Percentiles rank a stretch among this genome's conserved stretches.
phyloP scores from a whole-genome alignment of 2,113 vertebrate species.

The Gymnocephalus cernua region DNA sequence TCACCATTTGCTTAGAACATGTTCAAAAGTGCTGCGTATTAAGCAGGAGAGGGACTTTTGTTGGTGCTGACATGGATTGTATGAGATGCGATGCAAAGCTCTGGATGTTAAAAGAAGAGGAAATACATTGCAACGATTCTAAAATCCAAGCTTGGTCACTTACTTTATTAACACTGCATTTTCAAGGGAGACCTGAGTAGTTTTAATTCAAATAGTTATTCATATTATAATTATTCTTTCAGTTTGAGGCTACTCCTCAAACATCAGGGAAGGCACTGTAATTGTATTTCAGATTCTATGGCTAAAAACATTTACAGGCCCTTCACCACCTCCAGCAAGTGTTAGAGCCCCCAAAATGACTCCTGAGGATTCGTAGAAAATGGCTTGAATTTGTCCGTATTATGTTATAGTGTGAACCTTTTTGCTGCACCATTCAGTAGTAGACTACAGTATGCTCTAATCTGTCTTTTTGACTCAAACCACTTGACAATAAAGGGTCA shows the following conservation, averaged over 20 bases:
- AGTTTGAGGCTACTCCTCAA: constrained; percentile 1
- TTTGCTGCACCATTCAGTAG: neutral
- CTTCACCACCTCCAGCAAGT: neutral
- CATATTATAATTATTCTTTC: constrained; percentile 2
- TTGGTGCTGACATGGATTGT: constrained; percentile 43
- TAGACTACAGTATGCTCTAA: neutral
- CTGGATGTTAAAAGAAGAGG: neutral
- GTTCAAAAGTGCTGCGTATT: constrained; percentile 30
- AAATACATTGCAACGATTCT: neutral
- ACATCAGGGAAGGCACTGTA: neutral
- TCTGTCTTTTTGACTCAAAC: neutral
- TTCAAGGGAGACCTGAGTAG: constrained; percentile 19
- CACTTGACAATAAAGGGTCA: neutral
- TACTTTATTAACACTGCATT: neutral
- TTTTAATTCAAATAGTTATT: constrained; percentile 32
- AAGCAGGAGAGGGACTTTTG: constrained; percentile 41
- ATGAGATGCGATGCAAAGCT: neutral
- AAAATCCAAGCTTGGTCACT: neutral
- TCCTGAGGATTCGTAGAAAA: neutral
- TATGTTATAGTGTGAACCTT: neutral
- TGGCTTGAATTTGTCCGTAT: neutral
- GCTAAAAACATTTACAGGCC: neutral
- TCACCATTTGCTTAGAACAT: constrained; percentile 17
- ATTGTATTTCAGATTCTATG: constrained; percentile 1
- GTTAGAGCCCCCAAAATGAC: neutral